phyloP scores from a whole-genome alignment of 2,797 vertebrate species.

The Enteromius viviparus region DNA sequence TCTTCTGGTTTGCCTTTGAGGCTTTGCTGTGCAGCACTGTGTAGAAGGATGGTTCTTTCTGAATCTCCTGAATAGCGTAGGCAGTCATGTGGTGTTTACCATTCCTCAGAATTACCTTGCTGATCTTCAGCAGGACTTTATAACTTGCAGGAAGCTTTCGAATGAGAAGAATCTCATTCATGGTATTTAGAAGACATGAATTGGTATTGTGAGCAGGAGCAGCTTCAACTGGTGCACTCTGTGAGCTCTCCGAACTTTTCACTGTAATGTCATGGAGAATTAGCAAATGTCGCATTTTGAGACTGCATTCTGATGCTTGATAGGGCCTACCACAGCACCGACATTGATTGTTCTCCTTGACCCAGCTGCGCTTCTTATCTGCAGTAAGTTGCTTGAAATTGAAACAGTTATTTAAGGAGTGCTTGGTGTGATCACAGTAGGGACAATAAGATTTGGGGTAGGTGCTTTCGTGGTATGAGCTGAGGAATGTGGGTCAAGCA shows the following conservation, averaged over 20 bases:
- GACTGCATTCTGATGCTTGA: slow-evolving; percentile 12
- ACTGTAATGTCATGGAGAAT: background rate
- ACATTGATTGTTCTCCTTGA: background rate
- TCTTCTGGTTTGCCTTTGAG: slow-evolving; percentile 5
- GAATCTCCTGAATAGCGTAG: background rate
- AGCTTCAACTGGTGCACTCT: background rate
- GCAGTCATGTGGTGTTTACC: background rate
- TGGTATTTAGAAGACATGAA: background rate
- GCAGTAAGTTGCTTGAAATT: slow-evolving; percentile 22
- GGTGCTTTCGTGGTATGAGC: background rate
- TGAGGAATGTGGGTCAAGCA: background rate
- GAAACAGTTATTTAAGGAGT: background rate
- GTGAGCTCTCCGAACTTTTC: background rate
- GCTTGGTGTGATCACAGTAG: slow-evolving; percentile 15
- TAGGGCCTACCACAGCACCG: slow-evolving; percentile 4
- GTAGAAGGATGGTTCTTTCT: background rate
- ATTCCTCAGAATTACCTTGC: background rate
- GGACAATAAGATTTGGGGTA: background rate
- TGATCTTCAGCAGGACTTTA: background rate
- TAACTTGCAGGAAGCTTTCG: background rate
- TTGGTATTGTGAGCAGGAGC: background rate
- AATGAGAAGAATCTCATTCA: background rate
- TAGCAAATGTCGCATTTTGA: slow-evolving; percentile 1
- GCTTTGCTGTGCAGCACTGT: background rate
- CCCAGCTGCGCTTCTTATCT: background rate